phyloP scores from a whole-genome alignment of 1,140 invertebrate genomes.

The Pantala flavescens region DNA sequence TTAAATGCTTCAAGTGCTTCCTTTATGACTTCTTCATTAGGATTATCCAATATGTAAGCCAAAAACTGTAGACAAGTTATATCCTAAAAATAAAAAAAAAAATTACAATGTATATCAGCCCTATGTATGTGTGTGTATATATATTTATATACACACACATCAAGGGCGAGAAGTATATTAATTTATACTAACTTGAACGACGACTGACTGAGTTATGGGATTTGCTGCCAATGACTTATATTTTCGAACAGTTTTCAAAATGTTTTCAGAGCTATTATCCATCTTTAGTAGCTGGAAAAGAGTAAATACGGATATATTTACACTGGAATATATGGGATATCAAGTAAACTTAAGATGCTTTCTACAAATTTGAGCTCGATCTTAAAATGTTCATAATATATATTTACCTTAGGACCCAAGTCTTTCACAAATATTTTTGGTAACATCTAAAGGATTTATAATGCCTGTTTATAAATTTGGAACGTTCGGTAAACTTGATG shows the following conservation, averaged over 20 bases:
- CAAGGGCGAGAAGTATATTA: too few species aligned
- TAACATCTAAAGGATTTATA: background rate
- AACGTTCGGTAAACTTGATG: background rate
- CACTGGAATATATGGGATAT: too few species aligned
- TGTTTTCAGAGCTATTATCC: background rate
- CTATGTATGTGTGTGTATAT: too few species aligned
- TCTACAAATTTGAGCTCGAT: too few species aligned
- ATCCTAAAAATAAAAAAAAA: slow-evolving; percentile 33
- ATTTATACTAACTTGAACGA: background rate
- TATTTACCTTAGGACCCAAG: background rate
- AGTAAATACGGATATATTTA: too few species aligned
- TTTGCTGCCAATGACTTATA: background rate
- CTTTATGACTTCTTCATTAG: slow-evolving; percentile 32
- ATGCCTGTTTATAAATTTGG: background rate
- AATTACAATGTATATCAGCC: slow-evolving; percentile 4
- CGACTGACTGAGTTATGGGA: background rate
- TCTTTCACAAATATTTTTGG: background rate
- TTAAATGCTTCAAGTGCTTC: slow-evolving; percentile 35
- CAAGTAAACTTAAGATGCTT: too few species aligned
- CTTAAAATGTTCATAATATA: background rate
- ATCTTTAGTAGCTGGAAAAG: background rate
- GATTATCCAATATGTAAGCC: slow-evolving; percentile 36
- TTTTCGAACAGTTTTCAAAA: background rate
- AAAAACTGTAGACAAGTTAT: slow-evolving; percentile 37
- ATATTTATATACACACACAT: too few species aligned